Evolutionary conservation across 2,888 invertebrate species (phyloP).

Genomic region (Latrodectus hesperus): DNA sequence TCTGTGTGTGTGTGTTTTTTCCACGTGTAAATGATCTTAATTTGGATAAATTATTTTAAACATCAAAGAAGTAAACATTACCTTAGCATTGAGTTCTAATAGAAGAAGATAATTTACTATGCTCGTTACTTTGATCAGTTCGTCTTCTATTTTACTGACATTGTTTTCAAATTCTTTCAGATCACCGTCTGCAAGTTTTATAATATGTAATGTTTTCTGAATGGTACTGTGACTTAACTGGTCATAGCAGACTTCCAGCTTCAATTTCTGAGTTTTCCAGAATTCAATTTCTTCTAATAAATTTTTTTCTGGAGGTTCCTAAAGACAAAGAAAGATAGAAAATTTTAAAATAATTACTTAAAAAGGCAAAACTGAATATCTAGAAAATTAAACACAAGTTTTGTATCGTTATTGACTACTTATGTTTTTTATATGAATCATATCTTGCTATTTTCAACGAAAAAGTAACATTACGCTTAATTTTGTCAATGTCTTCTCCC

Average conservation of each 20-base stretch:
- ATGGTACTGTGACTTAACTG: slow-evolving; percentile 85
- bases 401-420: no score
- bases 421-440: no score
- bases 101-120: slow-evolving; percentile 86
- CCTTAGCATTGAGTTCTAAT: slow-evolving; percentile 83
- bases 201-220: slow-evolving; percentile 79
- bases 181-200: slow-evolving; percentile 77
- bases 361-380: no score
- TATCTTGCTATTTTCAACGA: no score
- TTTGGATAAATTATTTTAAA: neutral
- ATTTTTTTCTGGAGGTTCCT: slow-evolving; percentile 82
- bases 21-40: neutral
- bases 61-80: slow-evolving; percentile 72
- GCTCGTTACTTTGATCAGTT: slow-evolving; percentile 84
- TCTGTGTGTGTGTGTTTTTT: no score
- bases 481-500: no score
- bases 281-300: slow-evolving; percentile 90
- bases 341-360: no score
- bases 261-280: slow-evolving; percentile 80
- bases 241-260: slow-evolving; percentile 84
- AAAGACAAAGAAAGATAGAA: slow-evolving; percentile 42
- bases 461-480: no score
- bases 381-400: no score
- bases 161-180: slow-evolving; percentile 78
- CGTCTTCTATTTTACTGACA: slow-evolving; percentile 80